These are phyloP conservation scores for Diaprepes abbreviatus DNA, from an alignment of 2,888 invertebrate genomes.

Conservation along the genomic window DNA sequence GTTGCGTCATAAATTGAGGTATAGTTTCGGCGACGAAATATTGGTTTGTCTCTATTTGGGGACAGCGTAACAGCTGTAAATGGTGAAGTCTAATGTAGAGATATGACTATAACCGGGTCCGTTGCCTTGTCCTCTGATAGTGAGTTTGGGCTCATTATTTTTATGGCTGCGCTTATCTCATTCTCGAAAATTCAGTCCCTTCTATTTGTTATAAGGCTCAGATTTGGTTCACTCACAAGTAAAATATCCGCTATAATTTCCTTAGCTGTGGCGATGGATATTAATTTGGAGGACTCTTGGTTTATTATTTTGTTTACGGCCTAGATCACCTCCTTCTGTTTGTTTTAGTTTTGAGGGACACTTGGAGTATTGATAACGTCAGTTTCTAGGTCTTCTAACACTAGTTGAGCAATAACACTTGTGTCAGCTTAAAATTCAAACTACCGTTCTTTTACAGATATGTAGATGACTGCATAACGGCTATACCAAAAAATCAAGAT, in stretches of 20 bases:
- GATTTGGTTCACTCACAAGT: constrained; percentile 1
- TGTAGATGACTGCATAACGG: too few relatives aligned
- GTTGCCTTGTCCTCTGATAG: not conserved
- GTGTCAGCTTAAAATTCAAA: too few relatives aligned
- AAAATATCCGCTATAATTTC: constrained; percentile 7
- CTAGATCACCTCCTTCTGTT: too few relatives aligned
- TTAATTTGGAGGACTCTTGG: constrained; percentile 29
- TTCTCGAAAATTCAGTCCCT: not conserved
- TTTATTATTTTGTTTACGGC: too few relatives aligned
- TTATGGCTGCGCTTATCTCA: not conserved
- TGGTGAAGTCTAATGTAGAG: not conserved
- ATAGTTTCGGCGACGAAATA: constrained; percentile 25
- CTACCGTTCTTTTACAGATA: too few relatives aligned
- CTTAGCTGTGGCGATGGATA: constrained; percentile 18
- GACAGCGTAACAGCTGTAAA: not conserved
- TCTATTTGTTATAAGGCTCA: not conserved
- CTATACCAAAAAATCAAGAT: too few relatives aligned
- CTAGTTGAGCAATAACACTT: too few relatives aligned
- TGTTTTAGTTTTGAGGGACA: too few relatives aligned
- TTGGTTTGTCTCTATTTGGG: constrained; percentile 25
- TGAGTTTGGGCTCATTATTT: too few relatives aligned
- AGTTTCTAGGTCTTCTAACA: too few relatives aligned
- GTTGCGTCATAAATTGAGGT: constrained; percentile 37
- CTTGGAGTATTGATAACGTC: too few relatives aligned
- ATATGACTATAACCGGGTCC: not conserved